A percentile compares a stretch with the other conserved stretches of the same genome.
These are phyloP conservation scores for Episyrphus balteatus DNA, from an alignment of 1,140 invertebrate species.

Conservation along the genomic window DNA sequence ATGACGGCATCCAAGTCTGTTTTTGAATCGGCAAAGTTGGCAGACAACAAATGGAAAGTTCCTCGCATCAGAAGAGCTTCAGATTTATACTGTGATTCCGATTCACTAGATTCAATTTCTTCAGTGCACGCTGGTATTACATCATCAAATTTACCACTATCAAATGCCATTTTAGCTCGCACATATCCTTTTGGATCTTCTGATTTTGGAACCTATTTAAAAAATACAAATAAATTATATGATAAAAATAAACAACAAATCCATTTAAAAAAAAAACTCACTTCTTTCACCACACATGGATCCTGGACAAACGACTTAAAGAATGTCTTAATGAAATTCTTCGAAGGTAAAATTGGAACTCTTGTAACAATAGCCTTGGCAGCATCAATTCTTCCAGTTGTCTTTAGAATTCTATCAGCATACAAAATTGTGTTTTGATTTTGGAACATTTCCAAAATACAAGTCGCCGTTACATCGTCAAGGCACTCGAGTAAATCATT, in stretches of 20 bases:
- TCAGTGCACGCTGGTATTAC: conserved; percentile 68
- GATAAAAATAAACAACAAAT: conserved; percentile 11
- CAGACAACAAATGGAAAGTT: conserved; percentile 70
- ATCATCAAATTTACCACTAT: conserved; percentile 61
- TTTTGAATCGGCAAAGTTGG: conserved; percentile 56
- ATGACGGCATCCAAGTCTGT: conserved; percentile 57
- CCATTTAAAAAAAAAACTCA: conserved; percentile 5
- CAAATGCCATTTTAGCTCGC: conserved; percentile 54
- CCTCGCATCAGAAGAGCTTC: conserved; percentile 67
- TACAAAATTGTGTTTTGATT: conserved; percentile 64
- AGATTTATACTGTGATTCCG: conserved; percentile 40
- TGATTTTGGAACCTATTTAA: conserved; percentile 23
- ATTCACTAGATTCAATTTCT: conserved; percentile 58
- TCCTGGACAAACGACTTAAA: conserved; percentile 77
- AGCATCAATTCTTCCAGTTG: conserved; percentile 58
- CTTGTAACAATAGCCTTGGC: conserved; percentile 55
- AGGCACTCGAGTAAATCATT: conserved; percentile 68
- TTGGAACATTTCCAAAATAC: conserved; percentile 79
- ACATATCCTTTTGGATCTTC: conserved; percentile 44
- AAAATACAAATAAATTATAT: conserved; percentile 9
- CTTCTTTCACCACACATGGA: conserved; percentile 38
- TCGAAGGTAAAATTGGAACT: conserved; percentile 65
- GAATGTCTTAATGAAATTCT: conserved; percentile 73
- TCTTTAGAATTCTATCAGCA: conserved; percentile 78
- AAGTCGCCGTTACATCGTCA: conserved; percentile 86